phyloP scores from a whole-genome alignment of 2,888 invertebrate genomes.

The Amphipoea oculea region DNA sequence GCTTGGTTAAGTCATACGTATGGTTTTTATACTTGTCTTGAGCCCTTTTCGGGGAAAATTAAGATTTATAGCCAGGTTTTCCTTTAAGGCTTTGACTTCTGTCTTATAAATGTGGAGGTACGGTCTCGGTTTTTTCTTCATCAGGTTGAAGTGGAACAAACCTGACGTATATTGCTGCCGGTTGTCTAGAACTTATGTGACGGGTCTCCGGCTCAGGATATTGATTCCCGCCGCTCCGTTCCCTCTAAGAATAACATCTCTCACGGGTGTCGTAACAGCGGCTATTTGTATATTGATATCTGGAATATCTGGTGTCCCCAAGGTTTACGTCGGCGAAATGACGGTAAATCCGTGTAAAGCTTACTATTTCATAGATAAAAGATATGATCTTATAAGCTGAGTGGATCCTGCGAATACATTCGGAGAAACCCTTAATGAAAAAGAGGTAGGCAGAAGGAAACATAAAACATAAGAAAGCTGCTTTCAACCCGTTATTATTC shows the following conservation, averaged over 20 bases:
- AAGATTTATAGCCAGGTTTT: constrained; percentile 56
- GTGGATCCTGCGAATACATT: constrained; percentile 29
- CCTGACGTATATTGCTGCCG: constrained; percentile 42
- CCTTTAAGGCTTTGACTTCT: constrained; percentile 45
- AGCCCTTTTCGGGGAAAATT: constrained; percentile 52
- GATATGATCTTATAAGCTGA: constrained; percentile 49
- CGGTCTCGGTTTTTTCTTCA: constrained; percentile 44
- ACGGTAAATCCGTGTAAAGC: constrained; percentile 38
- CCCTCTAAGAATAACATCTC: constrained; percentile 33
- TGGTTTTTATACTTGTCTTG: constrained; percentile 58
- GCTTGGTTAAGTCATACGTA: constrained; percentile 50
- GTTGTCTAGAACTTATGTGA: constrained; percentile 45
- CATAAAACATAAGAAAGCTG: constrained; percentile 5
- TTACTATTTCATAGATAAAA: constrained; percentile 47
- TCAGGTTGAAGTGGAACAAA: constrained; percentile 32
- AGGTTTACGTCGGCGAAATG: constrained; percentile 28
- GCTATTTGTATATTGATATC: constrained; percentile 59
- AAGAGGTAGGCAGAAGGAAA: constrained; percentile 5
- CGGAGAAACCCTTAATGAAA: constrained; percentile 22
- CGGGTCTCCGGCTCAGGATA: constrained; percentile 38
- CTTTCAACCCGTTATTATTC: constrained; percentile 35
- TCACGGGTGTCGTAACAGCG: constrained; percentile 38
- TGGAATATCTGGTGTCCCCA: constrained; percentile 47
- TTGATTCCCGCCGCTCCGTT: constrained; percentile 43
- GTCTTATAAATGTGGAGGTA: constrained; percentile 46